phyloP scores from a whole-genome alignment of 2,888 invertebrate species.

The Oxycera nigricornis region DNA sequence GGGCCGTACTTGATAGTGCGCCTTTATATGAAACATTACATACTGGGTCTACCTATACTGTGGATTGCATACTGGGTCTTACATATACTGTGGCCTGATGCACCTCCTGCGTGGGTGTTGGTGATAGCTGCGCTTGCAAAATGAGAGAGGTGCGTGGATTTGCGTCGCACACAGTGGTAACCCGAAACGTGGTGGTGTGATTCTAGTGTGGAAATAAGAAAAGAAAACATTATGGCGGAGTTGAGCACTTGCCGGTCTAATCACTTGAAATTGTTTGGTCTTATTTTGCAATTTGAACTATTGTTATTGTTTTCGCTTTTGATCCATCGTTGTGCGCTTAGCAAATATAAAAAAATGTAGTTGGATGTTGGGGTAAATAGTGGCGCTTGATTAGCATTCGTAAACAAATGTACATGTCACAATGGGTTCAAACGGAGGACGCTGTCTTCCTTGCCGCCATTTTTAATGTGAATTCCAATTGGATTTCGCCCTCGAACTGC shows the following conservation, averaged over 20 bases:
- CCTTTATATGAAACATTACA: too few relatives aligned
- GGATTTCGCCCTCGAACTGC: neutral
- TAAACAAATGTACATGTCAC: too few relatives aligned
- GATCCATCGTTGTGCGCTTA: neutral
- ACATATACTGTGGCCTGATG: too few relatives aligned
- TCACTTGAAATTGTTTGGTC: neutral
- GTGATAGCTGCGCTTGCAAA: too few relatives aligned
- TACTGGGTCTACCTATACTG: too few relatives aligned
- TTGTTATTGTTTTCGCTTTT: neutral
- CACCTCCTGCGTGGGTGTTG: too few relatives aligned
- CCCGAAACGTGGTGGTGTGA: neutral
- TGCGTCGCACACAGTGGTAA: neutral
- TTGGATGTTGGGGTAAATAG: neutral
- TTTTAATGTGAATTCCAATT: too few relatives aligned
- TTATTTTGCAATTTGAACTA: neutral
- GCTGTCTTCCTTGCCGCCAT: neutral
- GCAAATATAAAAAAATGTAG: too few relatives aligned
- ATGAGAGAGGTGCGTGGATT: neutral
- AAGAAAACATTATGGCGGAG: slow-evolving; percentile 18
- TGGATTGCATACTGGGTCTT: too few relatives aligned
- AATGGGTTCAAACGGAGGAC: too few relatives aligned
- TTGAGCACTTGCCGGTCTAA: neutral
- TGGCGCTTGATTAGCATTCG: neutral
- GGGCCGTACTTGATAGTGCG: too few relatives aligned
- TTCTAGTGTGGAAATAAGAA: neutral